phyloP scores from a whole-genome alignment of 2,888 invertebrate genomes.

The Pseudococcus viburni region DNA sequence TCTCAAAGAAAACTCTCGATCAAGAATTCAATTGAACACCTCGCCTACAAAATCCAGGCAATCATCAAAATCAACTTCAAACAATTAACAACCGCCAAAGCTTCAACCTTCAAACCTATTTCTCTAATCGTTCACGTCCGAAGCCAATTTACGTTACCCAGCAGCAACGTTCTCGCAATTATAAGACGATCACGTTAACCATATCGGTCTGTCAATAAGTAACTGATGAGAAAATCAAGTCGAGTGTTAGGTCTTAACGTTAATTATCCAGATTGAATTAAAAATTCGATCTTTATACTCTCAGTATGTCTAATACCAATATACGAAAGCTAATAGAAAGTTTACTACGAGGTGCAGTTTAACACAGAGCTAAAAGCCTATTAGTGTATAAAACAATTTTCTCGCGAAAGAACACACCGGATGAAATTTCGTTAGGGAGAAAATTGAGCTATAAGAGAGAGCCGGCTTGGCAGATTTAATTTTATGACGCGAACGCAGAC shows the following conservation, averaged over 20 bases:
- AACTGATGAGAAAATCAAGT: background rate
- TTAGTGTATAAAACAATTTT: constrained; percentile 54
- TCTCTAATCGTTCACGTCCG: background rate
- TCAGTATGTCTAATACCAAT: background rate
- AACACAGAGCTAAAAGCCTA: constrained; percentile 22
- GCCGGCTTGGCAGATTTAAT: constrained; percentile 46
- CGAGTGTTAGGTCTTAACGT: background rate
- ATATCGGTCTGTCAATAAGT: background rate
- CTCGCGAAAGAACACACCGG: constrained; percentile 11
- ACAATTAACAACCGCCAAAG: background rate
- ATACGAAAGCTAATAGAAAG: constrained; percentile 33
- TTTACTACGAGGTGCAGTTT: constrained; percentile 29
- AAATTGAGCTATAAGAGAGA: constrained; percentile 41
- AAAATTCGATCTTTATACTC: constrained; percentile 11
- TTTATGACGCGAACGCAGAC: constrained; percentile 39
- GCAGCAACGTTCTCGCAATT: background rate
- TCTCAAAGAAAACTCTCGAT: too few relatives aligned
- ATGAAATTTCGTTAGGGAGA: constrained; percentile 55
- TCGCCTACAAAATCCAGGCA: background rate
- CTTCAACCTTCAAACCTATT: background rate
- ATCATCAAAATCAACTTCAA: background rate
- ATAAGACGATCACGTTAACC: constrained; percentile 16
- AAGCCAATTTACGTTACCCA: background rate
- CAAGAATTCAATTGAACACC: too few relatives aligned
- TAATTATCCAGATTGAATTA: constrained; percentile 21